Conservation (phyloP, 2,888 invertebrate genomes). For the Carterocephalus palaemon region DNA sequence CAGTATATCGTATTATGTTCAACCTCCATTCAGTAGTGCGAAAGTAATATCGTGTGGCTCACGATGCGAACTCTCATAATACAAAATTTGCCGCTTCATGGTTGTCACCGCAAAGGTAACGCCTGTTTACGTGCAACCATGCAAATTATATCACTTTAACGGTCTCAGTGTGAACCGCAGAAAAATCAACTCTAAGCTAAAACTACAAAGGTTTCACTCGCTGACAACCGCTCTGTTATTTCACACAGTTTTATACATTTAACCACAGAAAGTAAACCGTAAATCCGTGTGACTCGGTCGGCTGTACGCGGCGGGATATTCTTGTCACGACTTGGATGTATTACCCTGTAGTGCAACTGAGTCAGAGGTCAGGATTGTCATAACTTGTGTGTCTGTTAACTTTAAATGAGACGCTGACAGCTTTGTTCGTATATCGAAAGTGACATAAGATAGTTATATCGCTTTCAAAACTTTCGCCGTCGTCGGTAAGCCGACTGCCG, state of each 20-base stretch:
- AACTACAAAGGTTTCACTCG: conserved; percentile 25
- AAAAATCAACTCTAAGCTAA: conserved; percentile 32
- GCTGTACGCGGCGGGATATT: conserved; percentile 16
- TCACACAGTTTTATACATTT: conserved; percentile 47
- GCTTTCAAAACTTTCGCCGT: conserved; percentile 64
- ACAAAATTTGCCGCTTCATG: conserved; percentile 43
- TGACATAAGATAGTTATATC: conserved; percentile 28
- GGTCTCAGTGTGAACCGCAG: conserved; percentile 25
- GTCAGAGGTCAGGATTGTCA: conserved; percentile 10
- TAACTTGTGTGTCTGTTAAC: neutral
- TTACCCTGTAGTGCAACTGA: conserved; percentile 12
- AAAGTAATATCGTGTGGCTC: conserved; percentile 22
- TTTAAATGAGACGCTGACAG: conserved; percentile 7
- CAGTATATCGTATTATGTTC: neutral
- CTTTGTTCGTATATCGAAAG: conserved; percentile 37
- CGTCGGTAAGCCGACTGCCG: conserved; percentile 53
- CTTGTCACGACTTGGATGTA: conserved; percentile 19
- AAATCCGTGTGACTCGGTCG: conserved; percentile 18
- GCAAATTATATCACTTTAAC: conserved; percentile 61
- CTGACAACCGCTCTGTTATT: conserved; percentile 9
- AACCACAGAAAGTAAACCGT: conserved; percentile 54
- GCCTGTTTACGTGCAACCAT: conserved; percentile 49
- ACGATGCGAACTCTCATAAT: conserved; percentile 34
- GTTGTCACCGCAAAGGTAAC: conserved; percentile 47
- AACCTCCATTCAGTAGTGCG: neutral